Evolutionary conservation across 2,888 invertebrate genomes (phyloP), one percentile per base, ranked within the genome.

Genomic region (Brachycybe producta): DNA sequence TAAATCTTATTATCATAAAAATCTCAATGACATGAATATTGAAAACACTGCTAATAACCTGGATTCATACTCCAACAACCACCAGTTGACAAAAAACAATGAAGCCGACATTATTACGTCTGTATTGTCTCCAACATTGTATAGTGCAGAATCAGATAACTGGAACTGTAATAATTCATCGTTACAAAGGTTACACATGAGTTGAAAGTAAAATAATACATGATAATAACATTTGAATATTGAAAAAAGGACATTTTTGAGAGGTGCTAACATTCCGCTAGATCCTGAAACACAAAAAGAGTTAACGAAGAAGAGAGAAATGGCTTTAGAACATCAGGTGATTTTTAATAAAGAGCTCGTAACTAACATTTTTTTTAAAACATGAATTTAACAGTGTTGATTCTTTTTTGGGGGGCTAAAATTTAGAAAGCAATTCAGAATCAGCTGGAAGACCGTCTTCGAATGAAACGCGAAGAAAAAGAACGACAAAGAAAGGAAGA

Each of bases 201-300:
- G n/a, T n/a, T n/a, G n/a, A n/a, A n/a, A n/a, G n/a, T n/a, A n/a
- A n/a, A n/a, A n/a, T n/a, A n/a, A n/a, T n/a, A n/a, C n/a, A n/a
- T n/a, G n/a, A n/a, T n/a, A n/a, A n/a, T n/a, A n/a, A n/a, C n/a
- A n/a, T n/a, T n/a, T n/a, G n/a, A n/a, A n/a, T n/a, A n/a, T n/a
- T n/a, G n/a, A n/a, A n/a, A 39, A n/a, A n/a, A 52, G 52, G 11
- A 80, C 81, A 36, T 82, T 79, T 67, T 69, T 88, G 40, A 74
- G 88, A 56, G 91, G 91, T 7, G 90, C 90, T 70, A 88, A 88
- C 67, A 79, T 80, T 15, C 84, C 82, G 0, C 65, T 88, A 50
- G 88, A 90, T 64, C 80, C 84, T 1, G 76, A 78, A 57, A 78
- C 84, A 48, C 71, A 83, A 58, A 82, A 82, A 7, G 86, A 91